Percentiles rank a stretch among this genome's conserved stretches.
Conservation (phyloP, 2,113 vertebrate species). For the Pelecanus crispus region DNA sequence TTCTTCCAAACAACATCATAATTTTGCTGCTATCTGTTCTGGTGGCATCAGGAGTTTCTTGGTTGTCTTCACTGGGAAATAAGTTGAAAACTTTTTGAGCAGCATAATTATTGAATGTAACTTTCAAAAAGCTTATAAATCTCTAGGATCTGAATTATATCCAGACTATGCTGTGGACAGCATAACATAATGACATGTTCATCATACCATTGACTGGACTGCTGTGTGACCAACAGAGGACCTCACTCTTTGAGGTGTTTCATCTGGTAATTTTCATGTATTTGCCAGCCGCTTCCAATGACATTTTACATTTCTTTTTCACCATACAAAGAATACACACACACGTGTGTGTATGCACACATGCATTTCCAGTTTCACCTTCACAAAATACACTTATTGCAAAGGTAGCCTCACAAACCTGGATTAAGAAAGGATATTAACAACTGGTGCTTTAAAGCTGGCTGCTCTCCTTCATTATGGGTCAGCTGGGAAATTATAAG, state of each 20-base stretch:
- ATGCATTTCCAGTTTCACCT: not conserved
- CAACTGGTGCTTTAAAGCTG: not conserved
- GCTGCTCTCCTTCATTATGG: not conserved
- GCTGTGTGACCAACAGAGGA: not conserved
- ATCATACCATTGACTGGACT: not conserved
- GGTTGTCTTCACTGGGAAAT: not conserved
- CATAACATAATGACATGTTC: not conserved
- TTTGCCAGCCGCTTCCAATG: not conserved
- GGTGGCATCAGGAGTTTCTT: not conserved
- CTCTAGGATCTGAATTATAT: not conserved
- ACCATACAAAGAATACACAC: not conserved
- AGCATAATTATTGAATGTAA: not conserved
- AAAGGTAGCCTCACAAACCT: not conserved
- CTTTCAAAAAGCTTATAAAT: not conserved
- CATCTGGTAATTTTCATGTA: not conserved
- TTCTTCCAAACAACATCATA: not conserved
- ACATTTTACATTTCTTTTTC: not conserved
- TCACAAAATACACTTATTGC: not conserved
- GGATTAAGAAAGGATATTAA: not conserved
- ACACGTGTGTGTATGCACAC: not conserved
- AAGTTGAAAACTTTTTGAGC: not conserved
- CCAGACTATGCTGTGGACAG: not conserved
- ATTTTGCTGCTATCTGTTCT: not conserved
- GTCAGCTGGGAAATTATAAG: conserved; percentile 40
- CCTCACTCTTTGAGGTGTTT: not conserved